Percentiles rank a stretch among this genome's conserved stretches.
Conservation (phyloP, 2,797 vertebrate species). For the Microctenopoma lineatum region DNA sequence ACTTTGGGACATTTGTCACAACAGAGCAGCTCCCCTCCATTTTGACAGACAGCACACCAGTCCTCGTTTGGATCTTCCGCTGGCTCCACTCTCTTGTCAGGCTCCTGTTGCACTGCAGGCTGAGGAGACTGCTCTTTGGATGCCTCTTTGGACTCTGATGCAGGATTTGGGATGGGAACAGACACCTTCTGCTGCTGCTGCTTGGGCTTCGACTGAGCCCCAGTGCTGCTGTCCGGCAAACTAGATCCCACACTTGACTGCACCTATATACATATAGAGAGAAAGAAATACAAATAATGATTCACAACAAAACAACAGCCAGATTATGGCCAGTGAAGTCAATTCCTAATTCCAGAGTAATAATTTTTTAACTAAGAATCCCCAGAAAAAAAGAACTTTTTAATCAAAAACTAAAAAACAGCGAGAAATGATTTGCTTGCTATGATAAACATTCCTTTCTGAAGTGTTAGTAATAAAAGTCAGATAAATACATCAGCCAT, state of each 20-base stretch:
- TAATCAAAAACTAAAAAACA: background rate
- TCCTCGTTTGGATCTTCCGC: constrained; percentile 94
- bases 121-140: constrained; percentile 33
- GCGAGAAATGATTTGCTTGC: no score
- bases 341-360: background rate
- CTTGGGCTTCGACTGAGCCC: constrained; percentile 74
- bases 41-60: constrained; percentile 98
- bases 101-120: constrained; percentile 17
- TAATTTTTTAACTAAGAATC: background rate
- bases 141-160: constrained; percentile 26
- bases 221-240: constrained; percentile 87
- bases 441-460: no score
- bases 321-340: background rate
- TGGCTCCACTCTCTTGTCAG: constrained; percentile 69
- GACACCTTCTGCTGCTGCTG: constrained; percentile 61
- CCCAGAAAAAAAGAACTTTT: background rate
- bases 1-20: constrained; percentile 99
- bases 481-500: no score
- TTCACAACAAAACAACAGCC: background rate
- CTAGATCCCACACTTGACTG: constrained; percentile 80
- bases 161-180: background rate
- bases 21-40: constrained; percentile 95
- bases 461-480: no score
- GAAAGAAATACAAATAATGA: background rate
- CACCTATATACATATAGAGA: constrained; percentile 64